phyloP scores from a whole-genome alignment of 2,797 vertebrate genomes.

The Pempheris klunzingeri region DNA sequence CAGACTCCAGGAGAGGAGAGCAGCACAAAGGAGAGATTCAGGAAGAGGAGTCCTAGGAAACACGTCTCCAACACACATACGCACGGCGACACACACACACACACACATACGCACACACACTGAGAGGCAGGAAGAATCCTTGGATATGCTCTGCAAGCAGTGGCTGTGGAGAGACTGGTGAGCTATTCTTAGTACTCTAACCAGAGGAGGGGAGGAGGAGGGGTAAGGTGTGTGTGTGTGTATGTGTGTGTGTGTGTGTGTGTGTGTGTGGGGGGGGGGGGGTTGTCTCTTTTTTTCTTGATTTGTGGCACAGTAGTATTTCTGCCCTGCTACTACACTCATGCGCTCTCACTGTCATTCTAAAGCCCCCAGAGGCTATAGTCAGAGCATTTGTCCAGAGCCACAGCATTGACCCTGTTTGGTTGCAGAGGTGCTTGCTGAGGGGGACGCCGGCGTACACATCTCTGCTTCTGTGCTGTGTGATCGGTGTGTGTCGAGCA shows the following conservation, averaged over 20 bases:
- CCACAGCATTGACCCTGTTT: constrained; percentile 54
- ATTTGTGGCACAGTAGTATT: constrained; percentile 84
- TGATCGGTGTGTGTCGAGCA: constrained; percentile 65
- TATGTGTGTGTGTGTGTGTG: background rate
- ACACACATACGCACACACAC: constrained; percentile 47
- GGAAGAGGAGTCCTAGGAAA: constrained; percentile 77
- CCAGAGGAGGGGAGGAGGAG: constrained; percentile 59
- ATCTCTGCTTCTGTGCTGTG: constrained; percentile 44
- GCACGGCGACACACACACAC: constrained; percentile 31
- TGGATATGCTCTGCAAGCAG: constrained; percentile 81
- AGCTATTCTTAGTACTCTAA: constrained; percentile 84
- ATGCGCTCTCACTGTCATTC: constrained; percentile 69
- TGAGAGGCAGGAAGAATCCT: constrained; percentile 73
- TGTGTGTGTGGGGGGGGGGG: constrained; percentile 5
- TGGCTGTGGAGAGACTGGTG: constrained; percentile 81
- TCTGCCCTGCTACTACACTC: constrained; percentile 78
- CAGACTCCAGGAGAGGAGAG: constrained; percentile 65
- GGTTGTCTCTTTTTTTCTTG: constrained; percentile 71
- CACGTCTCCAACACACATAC: constrained; percentile 66
- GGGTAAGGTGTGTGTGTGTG: background rate
- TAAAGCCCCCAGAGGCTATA: constrained; percentile 67
- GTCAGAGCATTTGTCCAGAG: constrained; percentile 69
- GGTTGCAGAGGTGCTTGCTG: constrained; percentile 23
- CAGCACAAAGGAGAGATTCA: constrained; percentile 76
- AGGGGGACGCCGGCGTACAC: constrained; percentile 38